A percentile compares a stretch with the other conserved stretches of the same genome.
These are phyloP conservation scores for Sycophaga agraensis DNA, from an alignment of 1,140 invertebrate species.

Conservation along the genomic window DNA sequence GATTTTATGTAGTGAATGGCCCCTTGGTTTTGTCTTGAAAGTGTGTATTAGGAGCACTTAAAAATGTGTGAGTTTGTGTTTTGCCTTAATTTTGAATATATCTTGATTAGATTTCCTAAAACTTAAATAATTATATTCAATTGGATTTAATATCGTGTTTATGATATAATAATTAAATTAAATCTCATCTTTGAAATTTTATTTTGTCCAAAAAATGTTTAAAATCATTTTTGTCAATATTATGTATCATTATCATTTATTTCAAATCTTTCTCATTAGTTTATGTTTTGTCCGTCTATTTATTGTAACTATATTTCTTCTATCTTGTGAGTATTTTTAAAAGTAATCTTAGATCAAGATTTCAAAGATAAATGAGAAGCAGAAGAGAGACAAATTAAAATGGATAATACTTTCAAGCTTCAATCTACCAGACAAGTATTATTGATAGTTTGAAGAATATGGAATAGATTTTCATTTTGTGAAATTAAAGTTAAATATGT, in stretches of 20 bases:
- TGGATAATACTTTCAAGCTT: conserved; percentile 20
- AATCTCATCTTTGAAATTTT: neutral
- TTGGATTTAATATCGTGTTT: too few species aligned
- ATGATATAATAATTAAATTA: neutral
- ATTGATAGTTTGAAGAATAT: neutral
- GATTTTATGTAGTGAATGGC: conserved; percentile 27
- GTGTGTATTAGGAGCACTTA: conserved; percentile 2
- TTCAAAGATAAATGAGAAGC: conserved; percentile 6
- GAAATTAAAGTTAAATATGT: too few species aligned
- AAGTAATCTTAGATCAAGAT: conserved; percentile 1
- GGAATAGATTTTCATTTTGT: neutral
- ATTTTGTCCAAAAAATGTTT: neutral
- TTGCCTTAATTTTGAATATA: neutral
- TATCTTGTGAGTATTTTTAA: neutral
- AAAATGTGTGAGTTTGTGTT: conserved; percentile 16
- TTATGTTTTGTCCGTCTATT: neutral
- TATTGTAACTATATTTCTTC: conserved; percentile 11
- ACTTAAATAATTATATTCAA: neutral
- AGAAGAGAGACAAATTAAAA: conserved; percentile 3
- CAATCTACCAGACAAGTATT: conserved; percentile 3
- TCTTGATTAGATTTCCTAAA: conserved; percentile 17
- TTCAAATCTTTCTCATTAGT: conserved; percentile 1
- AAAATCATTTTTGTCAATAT: neutral
- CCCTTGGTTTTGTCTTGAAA: conserved; percentile 20
- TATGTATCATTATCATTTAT: neutral